Conservation (phyloP, 2,888 invertebrate genomes). For the Linnaemya tessellans region DNA sequence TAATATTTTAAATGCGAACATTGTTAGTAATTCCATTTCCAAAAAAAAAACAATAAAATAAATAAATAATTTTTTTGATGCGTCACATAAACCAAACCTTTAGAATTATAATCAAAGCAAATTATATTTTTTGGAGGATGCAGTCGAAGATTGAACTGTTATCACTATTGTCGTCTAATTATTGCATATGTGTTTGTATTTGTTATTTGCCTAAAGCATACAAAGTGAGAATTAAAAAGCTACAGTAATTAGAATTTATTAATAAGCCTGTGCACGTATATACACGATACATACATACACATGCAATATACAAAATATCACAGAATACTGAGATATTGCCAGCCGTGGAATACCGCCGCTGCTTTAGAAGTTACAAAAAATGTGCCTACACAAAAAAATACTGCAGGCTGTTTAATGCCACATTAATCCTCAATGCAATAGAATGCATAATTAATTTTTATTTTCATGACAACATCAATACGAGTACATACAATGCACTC, state of each 20-base stretch:
- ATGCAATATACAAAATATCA: not conserved
- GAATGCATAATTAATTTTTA: conserved; percentile 82
- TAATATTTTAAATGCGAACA: too few relatives aligned
- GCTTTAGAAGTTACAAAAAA: not conserved
- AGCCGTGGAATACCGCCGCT: not conserved
- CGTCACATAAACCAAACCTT: not conserved
- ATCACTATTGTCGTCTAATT: conserved; percentile 76
- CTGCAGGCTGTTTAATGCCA: conserved; percentile 75
- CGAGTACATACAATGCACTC: conserved; percentile 63
- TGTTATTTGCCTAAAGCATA: conserved; percentile 78
- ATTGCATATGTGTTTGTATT: conserved; percentile 80
- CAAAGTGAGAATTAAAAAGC: conserved; percentile 75
- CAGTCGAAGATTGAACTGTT: not conserved
- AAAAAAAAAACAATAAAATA: conserved; percentile 25
- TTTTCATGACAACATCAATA: conserved; percentile 81
- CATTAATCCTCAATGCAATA: conserved; percentile 77
- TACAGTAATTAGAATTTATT: conserved; percentile 23
- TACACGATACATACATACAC: too few relatives aligned
- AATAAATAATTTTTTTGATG: not conserved
- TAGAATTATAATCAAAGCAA: conserved; percentile 15
- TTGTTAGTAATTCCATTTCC: conserved; percentile 17
- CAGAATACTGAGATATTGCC: not conserved
- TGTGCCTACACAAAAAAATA: conserved; percentile 13
- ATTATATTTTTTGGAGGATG: not conserved
- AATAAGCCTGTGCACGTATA: not conserved